Evolutionary conservation across 2,113 vertebrate genomes (phyloP).

Genomic region (Melozone crissalis): DNA sequence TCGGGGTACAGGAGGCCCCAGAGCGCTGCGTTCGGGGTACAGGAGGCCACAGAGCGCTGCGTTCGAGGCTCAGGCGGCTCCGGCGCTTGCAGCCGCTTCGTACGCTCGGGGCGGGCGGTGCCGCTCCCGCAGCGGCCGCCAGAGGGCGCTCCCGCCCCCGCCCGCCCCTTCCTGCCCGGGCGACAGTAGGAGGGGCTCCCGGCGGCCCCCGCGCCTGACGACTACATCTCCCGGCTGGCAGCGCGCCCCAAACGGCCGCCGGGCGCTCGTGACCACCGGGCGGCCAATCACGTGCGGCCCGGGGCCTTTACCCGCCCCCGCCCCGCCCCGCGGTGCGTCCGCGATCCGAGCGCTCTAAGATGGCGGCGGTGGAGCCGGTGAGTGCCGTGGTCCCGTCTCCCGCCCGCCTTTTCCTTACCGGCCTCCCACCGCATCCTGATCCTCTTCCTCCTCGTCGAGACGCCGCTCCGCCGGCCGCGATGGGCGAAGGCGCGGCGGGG

Average conservation of each 20-base stretch:
- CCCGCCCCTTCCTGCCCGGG: neutral
- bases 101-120: no score
- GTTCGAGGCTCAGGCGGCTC: no score
- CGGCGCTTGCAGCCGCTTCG: no score
- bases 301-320: conserved; percentile 54
- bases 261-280: conserved; percentile 61
- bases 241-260: conserved; percentile 47
- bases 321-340: conserved; percentile 73
- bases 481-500: neutral
- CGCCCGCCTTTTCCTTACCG: neutral
- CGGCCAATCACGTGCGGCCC: conserved; percentile 77
- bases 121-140: neutral
- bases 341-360: conserved; percentile 83
- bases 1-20: fast-evolving
- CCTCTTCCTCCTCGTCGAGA: neutral
- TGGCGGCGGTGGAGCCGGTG: conserved; percentile 95
- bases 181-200: neutral
- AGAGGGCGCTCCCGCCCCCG: neutral
- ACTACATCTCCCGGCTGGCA: conserved; percentile 72
- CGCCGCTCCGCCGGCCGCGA: neutral
- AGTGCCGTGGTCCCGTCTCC: conserved; percentile 73
- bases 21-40: no score
- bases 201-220: neutral
- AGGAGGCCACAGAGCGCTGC: no score
- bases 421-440: neutral